phyloP scores from a whole-genome alignment of 2,797 vertebrate species.

The Hippoglossus hippoglossus region DNA sequence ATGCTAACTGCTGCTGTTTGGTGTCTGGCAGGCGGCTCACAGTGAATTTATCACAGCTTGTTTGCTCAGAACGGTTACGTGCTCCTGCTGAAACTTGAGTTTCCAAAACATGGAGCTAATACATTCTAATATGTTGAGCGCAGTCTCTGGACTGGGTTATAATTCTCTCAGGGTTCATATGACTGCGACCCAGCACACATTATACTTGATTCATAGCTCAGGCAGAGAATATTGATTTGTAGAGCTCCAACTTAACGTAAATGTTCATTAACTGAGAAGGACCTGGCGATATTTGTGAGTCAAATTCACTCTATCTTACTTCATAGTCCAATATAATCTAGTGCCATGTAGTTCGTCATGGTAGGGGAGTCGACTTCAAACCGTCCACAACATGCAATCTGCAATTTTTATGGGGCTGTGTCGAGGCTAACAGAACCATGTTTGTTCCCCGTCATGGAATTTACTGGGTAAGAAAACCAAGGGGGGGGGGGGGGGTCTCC shows the following conservation, averaged over 20 bases:
- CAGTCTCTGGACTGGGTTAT: conserved; percentile 1
- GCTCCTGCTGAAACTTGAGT: not conserved
- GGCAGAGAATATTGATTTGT: not conserved
- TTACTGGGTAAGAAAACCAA: conserved; percentile 59
- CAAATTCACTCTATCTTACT: conserved; percentile 2
- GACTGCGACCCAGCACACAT: not conserved
- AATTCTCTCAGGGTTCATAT: not conserved
- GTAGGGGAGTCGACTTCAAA: conserved; percentile 8
- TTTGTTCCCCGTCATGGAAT: conserved; percentile 50
- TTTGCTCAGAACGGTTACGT: not conserved
- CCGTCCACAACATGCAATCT: conserved; percentile 37
- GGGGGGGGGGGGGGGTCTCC: conserved; percentile 34
- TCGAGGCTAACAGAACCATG: conserved; percentile 45
- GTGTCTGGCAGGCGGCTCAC: not conserved
- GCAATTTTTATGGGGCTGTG: conserved; percentile 39
- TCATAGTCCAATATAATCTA: not conserved
- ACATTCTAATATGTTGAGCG: not conserved
- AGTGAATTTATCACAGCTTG: not conserved
- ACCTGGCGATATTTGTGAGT: conserved; percentile 1
- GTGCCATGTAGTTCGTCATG: conserved; percentile 3
- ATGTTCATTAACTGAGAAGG: conserved; percentile 1
- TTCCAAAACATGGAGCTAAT: not conserved
- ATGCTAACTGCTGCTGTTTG: not conserved
- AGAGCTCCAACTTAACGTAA: not conserved
- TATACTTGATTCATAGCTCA: not conserved